phyloP scores from a whole-genome alignment of 1,140 invertebrate species.

The Panagrolaimus sp. region DNA sequence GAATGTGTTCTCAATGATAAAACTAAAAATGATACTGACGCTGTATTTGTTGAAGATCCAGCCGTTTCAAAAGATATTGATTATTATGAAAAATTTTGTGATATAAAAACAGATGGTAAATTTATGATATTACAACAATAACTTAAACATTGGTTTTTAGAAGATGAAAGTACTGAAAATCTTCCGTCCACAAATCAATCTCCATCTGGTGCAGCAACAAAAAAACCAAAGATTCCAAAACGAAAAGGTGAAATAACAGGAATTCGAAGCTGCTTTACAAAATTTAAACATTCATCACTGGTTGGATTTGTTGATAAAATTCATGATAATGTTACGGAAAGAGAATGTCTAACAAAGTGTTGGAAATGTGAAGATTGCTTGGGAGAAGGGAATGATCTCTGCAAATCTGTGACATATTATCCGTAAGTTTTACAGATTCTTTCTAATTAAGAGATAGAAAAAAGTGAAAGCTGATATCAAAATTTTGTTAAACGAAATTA shows the following conservation, averaged over 20 bases:
- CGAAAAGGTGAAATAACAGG: constrained; percentile 14
- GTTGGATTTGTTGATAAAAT: constrained; percentile 18
- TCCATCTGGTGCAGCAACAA: neutral
- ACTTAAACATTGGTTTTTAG: neutral
- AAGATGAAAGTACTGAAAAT: neutral
- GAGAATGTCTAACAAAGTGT: constrained; percentile 19
- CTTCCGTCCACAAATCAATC: neutral
- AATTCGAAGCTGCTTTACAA: constrained; percentile 16
- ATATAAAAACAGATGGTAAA: neutral
- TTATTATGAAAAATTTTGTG: constrained; percentile 18
- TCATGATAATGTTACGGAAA: constrained; percentile 15
- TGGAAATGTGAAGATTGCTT: constrained; percentile 19
- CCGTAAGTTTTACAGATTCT: constrained; percentile 10
- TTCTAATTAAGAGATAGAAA: too few relatives aligned
- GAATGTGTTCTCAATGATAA: constrained; percentile 22
- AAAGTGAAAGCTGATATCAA: too few relatives aligned
- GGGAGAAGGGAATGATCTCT: constrained; percentile 3
- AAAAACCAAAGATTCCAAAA: neutral
- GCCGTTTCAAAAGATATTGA: constrained; percentile 8
- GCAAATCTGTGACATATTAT: constrained; percentile 18
- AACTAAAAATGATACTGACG: constrained; percentile 9
- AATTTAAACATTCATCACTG: constrained; percentile 23
- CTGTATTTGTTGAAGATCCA: constrained; percentile 13
- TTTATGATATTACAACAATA: neutral
- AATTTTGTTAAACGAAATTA: too few relatives aligned